Evolutionary conservation across 2,797 vertebrate genomes (phyloP).

Genomic region (Tiaroga cobitis): DNA sequence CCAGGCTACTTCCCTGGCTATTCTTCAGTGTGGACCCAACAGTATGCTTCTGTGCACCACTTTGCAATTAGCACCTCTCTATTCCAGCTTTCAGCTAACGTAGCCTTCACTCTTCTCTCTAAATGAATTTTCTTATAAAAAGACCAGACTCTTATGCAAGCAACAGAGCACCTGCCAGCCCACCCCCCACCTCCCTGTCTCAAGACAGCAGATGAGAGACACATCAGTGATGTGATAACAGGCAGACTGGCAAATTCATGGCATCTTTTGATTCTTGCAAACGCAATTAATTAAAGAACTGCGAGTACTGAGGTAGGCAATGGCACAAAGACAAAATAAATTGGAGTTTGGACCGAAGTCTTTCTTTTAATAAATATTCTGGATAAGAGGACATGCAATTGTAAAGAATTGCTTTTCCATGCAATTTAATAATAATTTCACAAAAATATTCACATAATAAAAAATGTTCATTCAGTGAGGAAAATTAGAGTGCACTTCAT

Average conservation of each 20-base stretch:
- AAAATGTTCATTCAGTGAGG: background rate
- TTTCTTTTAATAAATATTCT: constrained; percentile 23
- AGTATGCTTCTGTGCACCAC: constrained; percentile 19
- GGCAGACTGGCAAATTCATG: constrained; percentile 33
- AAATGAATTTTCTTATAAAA: constrained; percentile 25
- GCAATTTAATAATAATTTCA: background rate
- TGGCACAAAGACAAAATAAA: constrained; percentile 29
- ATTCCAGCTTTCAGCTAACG: constrained; percentile 38
- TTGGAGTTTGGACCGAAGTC: background rate
- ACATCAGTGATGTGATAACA: constrained; percentile 37
- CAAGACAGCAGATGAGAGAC: constrained; percentile 37
- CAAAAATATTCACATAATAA: background rate
- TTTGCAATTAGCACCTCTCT: constrained; percentile 44
- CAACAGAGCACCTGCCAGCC: constrained; percentile 38
- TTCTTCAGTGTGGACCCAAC: constrained; percentile 8
- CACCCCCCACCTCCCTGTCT: background rate
- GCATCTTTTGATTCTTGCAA: constrained; percentile 43
- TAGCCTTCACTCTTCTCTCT: constrained; percentile 24
- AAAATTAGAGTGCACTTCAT: background rate
- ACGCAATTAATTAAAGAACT: constrained; percentile 35
- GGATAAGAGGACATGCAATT: background rate
- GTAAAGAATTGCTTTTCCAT: background rate
- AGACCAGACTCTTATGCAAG: constrained; percentile 47
- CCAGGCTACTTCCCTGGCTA: constrained; percentile 9
- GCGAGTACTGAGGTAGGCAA: constrained; percentile 5